phyloP scores from a whole-genome alignment of 2,113 vertebrate genomes.

The Antechinus flavipes region DNA sequence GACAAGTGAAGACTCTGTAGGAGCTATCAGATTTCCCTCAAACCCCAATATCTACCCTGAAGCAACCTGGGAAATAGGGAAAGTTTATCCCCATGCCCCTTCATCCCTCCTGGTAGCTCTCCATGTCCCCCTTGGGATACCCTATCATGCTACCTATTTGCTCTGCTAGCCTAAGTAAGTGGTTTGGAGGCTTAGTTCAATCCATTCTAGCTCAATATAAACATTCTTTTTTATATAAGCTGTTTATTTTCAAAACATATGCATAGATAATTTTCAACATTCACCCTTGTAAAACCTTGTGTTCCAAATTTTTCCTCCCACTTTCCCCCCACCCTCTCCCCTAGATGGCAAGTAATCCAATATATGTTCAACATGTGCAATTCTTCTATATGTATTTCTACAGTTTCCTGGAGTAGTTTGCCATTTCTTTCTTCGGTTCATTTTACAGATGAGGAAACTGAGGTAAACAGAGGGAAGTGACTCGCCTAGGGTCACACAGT shows the following conservation, averaged over 20 bases:
- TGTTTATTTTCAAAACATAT: too few species aligned
- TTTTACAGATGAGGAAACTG: background rate
- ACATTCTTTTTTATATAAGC: background rate
- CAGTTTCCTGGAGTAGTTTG: background rate
- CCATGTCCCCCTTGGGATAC: background rate
- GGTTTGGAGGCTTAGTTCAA: background rate
- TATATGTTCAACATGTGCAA: too few species aligned
- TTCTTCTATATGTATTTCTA: too few species aligned
- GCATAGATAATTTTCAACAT: too few species aligned
- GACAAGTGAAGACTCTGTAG: background rate
- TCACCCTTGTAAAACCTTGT: too few species aligned
- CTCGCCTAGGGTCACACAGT: background rate
- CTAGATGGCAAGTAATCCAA: too few species aligned
- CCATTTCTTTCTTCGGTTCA: background rate
- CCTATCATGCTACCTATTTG: background rate
- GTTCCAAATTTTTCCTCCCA: too few species aligned
- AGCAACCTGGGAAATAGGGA: background rate
- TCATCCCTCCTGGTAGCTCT: background rate
- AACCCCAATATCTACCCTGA: background rate
- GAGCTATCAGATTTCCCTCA: background rate
- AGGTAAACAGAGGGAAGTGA: background rate
- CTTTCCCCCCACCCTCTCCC: too few species aligned
- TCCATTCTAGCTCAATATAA: background rate
- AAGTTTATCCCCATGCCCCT: background rate
- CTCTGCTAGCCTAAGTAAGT: background rate